Evolutionary conservation across 2,797 vertebrate genomes (phyloP).

Genomic region (Sus cebifrons): DNA sequence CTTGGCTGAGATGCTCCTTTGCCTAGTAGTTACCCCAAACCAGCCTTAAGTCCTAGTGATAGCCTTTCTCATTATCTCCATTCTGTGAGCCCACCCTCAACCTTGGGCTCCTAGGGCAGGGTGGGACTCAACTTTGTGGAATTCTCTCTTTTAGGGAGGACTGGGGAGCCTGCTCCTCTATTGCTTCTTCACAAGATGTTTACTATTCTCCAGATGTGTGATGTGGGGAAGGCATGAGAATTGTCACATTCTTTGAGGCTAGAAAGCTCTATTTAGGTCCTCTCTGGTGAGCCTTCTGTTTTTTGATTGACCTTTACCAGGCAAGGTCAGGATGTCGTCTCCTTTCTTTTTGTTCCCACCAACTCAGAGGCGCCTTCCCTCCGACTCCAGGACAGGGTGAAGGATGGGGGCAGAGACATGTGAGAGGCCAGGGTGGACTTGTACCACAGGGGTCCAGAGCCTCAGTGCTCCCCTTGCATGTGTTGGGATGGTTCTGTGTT

Average conservation of each 20-base stretch:
- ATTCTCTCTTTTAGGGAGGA: not conserved
- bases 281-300: not conserved
- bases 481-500: not conserved
- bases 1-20: not conserved
- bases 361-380: not conserved
- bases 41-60: not conserved
- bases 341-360: not conserved
- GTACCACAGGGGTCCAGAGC: not conserved
- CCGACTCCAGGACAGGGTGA: not conserved
- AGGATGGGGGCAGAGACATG: not conserved
- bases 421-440: not conserved
- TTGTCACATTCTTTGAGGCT: not conserved
- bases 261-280: not conserved
- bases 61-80: not conserved
- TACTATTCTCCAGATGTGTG: not conserved
- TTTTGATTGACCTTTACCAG: not conserved
- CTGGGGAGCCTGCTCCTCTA: not conserved
- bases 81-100: not conserved
- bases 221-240: not conserved
- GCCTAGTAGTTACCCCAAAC: not conserved
- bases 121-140: not conserved
- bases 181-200: not conserved
- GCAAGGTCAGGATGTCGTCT: not conserved
- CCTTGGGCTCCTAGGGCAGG: not conserved
- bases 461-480: not conserved